A percentile compares a stretch with the other conserved stretches of the same genome.
phyloP scores from a whole-genome alignment of 2,888 invertebrate genomes.

The Sisyra terminalis region DNA sequence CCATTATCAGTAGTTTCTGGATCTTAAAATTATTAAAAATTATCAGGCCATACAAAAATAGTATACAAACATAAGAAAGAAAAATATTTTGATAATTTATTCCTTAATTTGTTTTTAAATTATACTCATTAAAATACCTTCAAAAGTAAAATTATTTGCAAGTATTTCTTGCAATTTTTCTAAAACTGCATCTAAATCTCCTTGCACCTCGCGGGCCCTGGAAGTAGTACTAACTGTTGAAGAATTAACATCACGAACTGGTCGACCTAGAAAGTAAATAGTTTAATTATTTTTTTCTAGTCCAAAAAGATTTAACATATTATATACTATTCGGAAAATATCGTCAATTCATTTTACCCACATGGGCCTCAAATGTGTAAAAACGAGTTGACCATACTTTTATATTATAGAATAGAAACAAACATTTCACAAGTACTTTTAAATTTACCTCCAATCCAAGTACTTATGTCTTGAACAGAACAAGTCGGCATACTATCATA shows the following conservation, averaged over 20 bases:
- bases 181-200: slow-evolving; percentile 49
- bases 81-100: background rate
- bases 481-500: slow-evolving; percentile 26
- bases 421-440: too few relatives aligned
- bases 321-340: too few relatives aligned
- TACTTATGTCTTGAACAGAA: slow-evolving; percentile 43
- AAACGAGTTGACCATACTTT: too few relatives aligned
- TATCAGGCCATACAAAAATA: background rate
- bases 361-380: too few relatives aligned
- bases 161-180: slow-evolving; percentile 54
- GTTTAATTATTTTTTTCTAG: background rate
- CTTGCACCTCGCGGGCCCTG: slow-evolving; percentile 35
- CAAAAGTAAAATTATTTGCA: slow-evolving; percentile 47
- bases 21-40: slow-evolving; percentile 15
- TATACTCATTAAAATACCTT: slow-evolving; percentile 27
- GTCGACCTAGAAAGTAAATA: slow-evolving; percentile 11
- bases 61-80: background rate
- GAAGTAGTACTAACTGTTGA: slow-evolving; percentile 6
- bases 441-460: slow-evolving; percentile 43
- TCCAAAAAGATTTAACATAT: slow-evolving; percentile 4
- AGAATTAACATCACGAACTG: slow-evolving; percentile 9
- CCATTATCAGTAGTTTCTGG: slow-evolving; percentile 44
- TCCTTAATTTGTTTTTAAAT: background rate
- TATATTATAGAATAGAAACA: too few relatives aligned
- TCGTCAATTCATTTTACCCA: too few relatives aligned